phyloP scores from a whole-genome alignment of 2,113 vertebrate species.

The Condylura cristata region DNA sequence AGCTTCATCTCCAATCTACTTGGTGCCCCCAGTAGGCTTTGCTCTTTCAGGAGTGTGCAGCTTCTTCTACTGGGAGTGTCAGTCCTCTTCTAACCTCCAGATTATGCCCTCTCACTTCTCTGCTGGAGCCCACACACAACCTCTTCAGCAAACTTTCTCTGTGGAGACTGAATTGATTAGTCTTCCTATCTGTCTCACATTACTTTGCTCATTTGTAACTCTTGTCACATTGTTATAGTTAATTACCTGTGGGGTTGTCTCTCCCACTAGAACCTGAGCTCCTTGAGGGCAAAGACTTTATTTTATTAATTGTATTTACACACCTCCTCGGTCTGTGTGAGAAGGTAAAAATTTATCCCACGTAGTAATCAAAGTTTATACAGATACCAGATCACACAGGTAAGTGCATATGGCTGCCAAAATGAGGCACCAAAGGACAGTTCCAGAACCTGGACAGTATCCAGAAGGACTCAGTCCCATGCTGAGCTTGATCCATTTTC shows the following conservation, averaged over 20 bases:
- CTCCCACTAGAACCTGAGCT: neutral
- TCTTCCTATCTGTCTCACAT: neutral
- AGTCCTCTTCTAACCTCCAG: neutral
- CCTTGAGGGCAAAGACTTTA: neutral
- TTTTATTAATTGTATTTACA: neutral
- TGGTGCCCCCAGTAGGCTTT: neutral
- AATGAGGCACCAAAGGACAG: neutral
- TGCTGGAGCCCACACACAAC: fast-evolving
- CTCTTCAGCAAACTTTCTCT: neutral
- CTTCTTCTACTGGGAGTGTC: neutral
- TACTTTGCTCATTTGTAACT: neutral
- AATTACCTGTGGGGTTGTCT: neutral
- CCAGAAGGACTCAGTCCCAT: neutral
- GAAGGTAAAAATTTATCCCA: neutral
- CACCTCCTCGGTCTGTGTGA: neutral
- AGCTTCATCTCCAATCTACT: neutral
- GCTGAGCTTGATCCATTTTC: neutral
- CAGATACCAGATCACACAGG: neutral
- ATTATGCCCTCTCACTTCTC: neutral
- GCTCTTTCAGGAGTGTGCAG: fast-evolving
- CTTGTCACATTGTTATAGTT: neutral
- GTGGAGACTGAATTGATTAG: neutral
- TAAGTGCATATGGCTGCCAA: neutral
- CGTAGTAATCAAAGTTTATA: neutral
- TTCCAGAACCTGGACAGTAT: neutral